Percentiles rank a stretch among this genome's conserved stretches.
These are phyloP conservation scores for Sinodicranocentrus sp. DNA, from an alignment of 2,888 invertebrate genomes.

Conservation along the genomic window DNA sequence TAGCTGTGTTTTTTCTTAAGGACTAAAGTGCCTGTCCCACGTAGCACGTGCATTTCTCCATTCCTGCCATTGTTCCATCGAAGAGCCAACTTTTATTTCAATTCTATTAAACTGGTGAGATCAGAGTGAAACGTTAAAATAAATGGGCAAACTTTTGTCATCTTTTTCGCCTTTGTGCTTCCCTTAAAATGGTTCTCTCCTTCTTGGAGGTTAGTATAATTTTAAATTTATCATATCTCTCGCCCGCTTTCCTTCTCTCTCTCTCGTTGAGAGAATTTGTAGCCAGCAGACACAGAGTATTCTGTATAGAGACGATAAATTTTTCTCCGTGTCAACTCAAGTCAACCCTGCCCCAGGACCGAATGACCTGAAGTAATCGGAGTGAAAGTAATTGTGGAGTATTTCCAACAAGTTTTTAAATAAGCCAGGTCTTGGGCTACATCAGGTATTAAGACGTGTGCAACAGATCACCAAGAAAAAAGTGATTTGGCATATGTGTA, in stretches of 20 bases:
- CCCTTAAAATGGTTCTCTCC: conserved; percentile 39
- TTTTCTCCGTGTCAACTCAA: conserved; percentile 55
- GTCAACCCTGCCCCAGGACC: conserved; percentile 31
- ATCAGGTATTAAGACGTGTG: not conserved
- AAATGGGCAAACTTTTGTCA: conserved; percentile 71
- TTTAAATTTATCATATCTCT: conserved; percentile 66
- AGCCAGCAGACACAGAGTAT: conserved; percentile 33
- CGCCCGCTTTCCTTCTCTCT: conserved; percentile 1
- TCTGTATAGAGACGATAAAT: conserved; percentile 57
- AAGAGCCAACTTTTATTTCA: conserved; percentile 69
- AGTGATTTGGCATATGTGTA: conserved; percentile 26
- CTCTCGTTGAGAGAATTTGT: conserved; percentile 49
- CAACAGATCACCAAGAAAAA: conserved; percentile 18
- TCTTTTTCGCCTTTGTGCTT: conserved; percentile 67
- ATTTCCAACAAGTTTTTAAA: conserved; percentile 38
- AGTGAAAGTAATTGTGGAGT: not conserved
- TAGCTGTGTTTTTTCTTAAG: no score
- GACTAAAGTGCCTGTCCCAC: no score
- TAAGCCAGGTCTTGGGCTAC: no score
- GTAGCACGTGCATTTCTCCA: no score
- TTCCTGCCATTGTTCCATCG: conserved; percentile 59
- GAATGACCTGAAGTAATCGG: conserved; percentile 45
- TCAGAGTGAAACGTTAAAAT: conserved; percentile 70
- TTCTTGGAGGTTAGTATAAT: conserved; percentile 39
- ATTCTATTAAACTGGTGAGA: conserved; percentile 66